Conservation (phyloP, 2,888 invertebrate species). For the Disparrhopalites patrizii region DNA sequence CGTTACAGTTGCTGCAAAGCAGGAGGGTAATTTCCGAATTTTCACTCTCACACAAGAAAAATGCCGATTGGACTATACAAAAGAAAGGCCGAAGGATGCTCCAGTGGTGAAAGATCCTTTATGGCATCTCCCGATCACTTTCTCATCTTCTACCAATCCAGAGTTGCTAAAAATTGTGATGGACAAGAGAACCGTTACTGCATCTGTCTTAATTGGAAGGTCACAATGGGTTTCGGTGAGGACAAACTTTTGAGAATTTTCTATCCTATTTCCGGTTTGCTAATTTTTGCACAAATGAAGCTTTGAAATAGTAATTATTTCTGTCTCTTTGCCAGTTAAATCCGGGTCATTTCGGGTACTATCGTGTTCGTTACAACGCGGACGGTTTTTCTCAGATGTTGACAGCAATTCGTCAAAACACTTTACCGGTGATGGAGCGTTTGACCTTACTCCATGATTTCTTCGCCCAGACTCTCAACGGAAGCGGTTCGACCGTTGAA, state of each 20-base stretch:
- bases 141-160: conserved; percentile 66
- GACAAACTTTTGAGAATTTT: not conserved
- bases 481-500: conserved; percentile 70
- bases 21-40: conserved; percentile 62
- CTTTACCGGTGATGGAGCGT: conserved; percentile 76
- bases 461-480: conserved; percentile 87
- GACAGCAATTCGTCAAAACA: conserved; percentile 72
- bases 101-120: conserved; percentile 51
- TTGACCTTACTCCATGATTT: conserved; percentile 86
- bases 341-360: conserved; percentile 81
- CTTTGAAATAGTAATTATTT: not conserved
- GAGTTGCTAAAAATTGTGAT: conserved; percentile 60
- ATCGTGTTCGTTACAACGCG: conserved; percentile 78
- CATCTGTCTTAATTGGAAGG: conserved; percentile 66
- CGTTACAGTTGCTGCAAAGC: conserved; percentile 54
- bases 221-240: conserved; percentile 75
- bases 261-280: not conserved
- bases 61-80: no score
- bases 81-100: no score
- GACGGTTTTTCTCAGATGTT: conserved; percentile 71
- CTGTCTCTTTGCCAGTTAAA: conserved; percentile 60
- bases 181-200: conserved; percentile 62
- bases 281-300: not conserved
- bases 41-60: conserved; percentile 75
- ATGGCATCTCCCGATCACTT: conserved; percentile 90